These are phyloP conservation scores for Leptestheria dahalacensis DNA, from an alignment of 1,140 invertebrate species.

Conservation along the genomic window DNA sequence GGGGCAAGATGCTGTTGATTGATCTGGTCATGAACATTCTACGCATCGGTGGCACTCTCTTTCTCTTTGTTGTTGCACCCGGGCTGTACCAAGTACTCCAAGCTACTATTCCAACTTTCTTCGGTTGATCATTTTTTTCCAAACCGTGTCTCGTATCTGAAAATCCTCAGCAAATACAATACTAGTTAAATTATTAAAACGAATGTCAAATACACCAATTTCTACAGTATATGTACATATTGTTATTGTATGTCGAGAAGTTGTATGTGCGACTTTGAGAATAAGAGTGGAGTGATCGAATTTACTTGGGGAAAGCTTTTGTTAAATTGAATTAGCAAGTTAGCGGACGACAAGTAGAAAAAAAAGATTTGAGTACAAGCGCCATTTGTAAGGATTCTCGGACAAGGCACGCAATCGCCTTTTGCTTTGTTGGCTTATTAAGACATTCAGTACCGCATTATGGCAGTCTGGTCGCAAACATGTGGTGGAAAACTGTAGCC, in stretches of 20 bases:
- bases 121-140: background rate
- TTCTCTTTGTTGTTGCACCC: constrained; percentile 11
- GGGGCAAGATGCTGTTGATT: constrained; percentile 7
- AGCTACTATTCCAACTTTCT: background rate
- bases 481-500: background rate
- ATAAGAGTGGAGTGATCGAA: too few relatives aligned
- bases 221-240: too few relatives aligned
- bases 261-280: too few relatives aligned
- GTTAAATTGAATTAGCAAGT: background rate
- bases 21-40: constrained; percentile 5
- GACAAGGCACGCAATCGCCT: background rate
- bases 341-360: background rate
- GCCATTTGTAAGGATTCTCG: background rate
- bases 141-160: background rate
- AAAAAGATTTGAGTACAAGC: background rate
- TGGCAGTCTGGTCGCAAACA: background rate
- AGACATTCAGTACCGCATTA: background rate
- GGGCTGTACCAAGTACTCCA: constrained; percentile 9
- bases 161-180: too few relatives aligned
- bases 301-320: background rate
- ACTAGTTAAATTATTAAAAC: too few relatives aligned
- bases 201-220: too few relatives aligned
- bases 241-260: too few relatives aligned
- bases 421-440: background rate
- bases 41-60: constrained; percentile 2